A percentile compares a stretch with the other conserved stretches of the same genome.
Conservation (phyloP, 2,888 invertebrate species). For the Eudemis profundana region DNA sequence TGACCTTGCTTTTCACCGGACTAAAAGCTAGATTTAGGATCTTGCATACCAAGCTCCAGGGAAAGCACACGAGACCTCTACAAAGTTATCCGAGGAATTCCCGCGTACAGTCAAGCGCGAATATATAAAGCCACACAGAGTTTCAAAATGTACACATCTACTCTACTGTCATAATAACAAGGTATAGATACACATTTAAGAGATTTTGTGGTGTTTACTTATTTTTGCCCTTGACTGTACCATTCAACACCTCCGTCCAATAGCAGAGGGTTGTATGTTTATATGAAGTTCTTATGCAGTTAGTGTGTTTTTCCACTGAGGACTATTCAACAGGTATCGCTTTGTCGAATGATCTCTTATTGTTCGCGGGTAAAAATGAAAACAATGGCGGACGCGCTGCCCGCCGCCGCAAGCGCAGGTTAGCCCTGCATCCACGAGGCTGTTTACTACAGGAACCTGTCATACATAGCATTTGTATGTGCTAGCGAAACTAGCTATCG, state of each 20-base stretch:
- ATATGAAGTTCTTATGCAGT: neutral
- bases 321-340: constrained; percentile 39
- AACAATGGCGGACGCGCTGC: constrained; percentile 41
- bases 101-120: too few species aligned
- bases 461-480: too few species aligned
- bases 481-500: too few species aligned
- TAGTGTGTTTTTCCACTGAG: constrained; percentile 1
- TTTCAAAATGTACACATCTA: too few species aligned
- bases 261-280: neutral
- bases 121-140: too few species aligned
- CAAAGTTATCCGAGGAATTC: constrained; percentile 34
- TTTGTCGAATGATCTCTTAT: constrained; percentile 44
- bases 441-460: neutral
- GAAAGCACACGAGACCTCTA: constrained; percentile 22
- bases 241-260: constrained; percentile 6
- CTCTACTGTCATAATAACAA: too few species aligned
- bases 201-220: too few species aligned
- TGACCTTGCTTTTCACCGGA: too few species aligned
- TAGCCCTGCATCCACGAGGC: constrained; percentile 15
- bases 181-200: too few species aligned
- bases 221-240: too few species aligned
- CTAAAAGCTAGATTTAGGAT: too few species aligned
- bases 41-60: constrained; percentile 2
- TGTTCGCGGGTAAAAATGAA: constrained; percentile 43
- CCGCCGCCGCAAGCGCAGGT: constrained; percentile 35